Evolutionary conservation across 2,888 invertebrate species (phyloP).

Genomic region (Sphaeridia pumilis): DNA sequence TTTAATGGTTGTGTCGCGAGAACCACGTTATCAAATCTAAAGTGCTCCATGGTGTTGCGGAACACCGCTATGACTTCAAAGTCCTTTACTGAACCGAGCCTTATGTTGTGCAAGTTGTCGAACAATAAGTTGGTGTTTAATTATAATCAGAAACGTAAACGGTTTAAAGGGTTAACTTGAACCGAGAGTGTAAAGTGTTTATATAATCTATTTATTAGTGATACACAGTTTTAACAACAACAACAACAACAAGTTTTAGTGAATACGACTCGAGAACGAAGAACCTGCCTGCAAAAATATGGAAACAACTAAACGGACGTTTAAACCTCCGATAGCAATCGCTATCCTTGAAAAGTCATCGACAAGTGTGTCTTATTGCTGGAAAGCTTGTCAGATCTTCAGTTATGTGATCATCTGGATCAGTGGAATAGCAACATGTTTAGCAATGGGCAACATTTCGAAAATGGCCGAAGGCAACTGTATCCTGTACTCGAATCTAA

Average conservation of each 20-base stretch:
- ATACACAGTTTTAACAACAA: not conserved
- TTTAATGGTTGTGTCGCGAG: too few species aligned
- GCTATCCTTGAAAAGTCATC: constrained; percentile 32
- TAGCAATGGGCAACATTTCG: constrained; percentile 29
- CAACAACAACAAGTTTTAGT: not conserved
- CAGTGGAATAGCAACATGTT: constrained; percentile 30
- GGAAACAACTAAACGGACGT: constrained; percentile 20
- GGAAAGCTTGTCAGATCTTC: constrained; percentile 33
- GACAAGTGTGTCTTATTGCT: constrained; percentile 32
- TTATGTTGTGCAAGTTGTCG: too few species aligned
- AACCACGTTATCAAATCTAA: too few species aligned
- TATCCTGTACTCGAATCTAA: constrained; percentile 28
- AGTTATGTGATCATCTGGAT: constrained; percentile 31
- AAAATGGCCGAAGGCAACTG: constrained; percentile 29
- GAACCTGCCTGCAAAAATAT: too few species aligned
- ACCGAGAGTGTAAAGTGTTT: not conserved
- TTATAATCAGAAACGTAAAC: too few species aligned
- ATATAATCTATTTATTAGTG: not conserved
- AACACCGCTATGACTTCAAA: too few species aligned
- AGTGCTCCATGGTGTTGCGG: too few species aligned
- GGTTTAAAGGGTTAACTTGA: too few species aligned
- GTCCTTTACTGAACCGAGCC: too few species aligned
- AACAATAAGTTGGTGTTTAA: too few species aligned
- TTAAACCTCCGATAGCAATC: constrained; percentile 31
- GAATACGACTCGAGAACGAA: not conserved